phyloP scores from a whole-genome alignment of 2,888 invertebrate species.

The Drosophila pseudotalamancana region DNA sequence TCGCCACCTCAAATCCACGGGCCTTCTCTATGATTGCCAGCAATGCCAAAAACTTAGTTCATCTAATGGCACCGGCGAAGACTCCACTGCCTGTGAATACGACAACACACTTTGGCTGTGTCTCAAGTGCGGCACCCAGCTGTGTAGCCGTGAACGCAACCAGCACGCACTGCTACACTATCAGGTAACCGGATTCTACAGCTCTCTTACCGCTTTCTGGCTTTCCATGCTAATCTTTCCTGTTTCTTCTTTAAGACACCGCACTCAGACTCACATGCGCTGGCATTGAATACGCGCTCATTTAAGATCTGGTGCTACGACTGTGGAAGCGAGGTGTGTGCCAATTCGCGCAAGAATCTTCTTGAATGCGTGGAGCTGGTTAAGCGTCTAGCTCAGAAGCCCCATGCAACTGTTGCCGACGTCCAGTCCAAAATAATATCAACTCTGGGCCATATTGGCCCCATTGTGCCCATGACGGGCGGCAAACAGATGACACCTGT shows the following conservation, averaged over 20 bases:
- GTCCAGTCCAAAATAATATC: slow-evolving; percentile 75
- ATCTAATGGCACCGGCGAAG: slow-evolving; percentile 76
- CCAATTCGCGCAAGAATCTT: slow-evolving; percentile 87
- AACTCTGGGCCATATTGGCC: slow-evolving; percentile 64
- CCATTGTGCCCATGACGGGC: slow-evolving; percentile 57
- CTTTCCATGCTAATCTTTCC: not conserved
- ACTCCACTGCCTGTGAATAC: slow-evolving; percentile 82
- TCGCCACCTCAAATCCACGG: slow-evolving; percentile 86
- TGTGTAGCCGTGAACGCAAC: slow-evolving; percentile 89
- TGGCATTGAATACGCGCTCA: slow-evolving; percentile 89
- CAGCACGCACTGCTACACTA: slow-evolving; percentile 91
- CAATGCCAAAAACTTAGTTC: slow-evolving; percentile 85
- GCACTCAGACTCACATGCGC: slow-evolving; percentile 90
- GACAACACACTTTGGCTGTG: slow-evolving; percentile 90
- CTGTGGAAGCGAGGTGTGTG: slow-evolving; percentile 89
- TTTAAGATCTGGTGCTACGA: slow-evolving; percentile 92
- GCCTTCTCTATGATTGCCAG: slow-evolving; percentile 86
- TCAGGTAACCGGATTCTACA: slow-evolving; percentile 79
- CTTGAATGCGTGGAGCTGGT: slow-evolving; percentile 90
- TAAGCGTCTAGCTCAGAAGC: slow-evolving; percentile 86
- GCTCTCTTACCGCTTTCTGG: too few species aligned
- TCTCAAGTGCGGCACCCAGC: slow-evolving; percentile 91
- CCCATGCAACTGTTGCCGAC: slow-evolving; percentile 46
- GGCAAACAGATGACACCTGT: slow-evolving; percentile 12
- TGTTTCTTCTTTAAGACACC: slow-evolving; percentile 85